A percentile compares a stretch with the other conserved stretches of the same genome.
phyloP scores from a whole-genome alignment of 1,140 invertebrate genomes.

The Pseudomyrmex dendroicus region DNA sequence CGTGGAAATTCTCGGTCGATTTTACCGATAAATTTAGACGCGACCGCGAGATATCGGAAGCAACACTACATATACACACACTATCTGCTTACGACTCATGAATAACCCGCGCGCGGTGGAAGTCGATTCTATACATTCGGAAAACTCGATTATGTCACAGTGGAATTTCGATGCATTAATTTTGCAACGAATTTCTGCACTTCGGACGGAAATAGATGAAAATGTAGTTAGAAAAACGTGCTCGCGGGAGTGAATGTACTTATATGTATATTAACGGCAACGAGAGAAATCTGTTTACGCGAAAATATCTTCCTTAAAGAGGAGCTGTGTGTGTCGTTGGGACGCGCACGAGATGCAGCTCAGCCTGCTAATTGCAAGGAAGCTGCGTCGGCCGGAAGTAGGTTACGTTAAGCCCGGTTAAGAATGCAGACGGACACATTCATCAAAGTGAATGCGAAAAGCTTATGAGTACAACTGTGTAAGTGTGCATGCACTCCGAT shows the following conservation, averaged over 20 bases:
- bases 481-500: constrained; percentile 10
- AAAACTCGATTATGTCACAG: background rate
- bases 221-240: background rate
- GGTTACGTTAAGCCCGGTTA: constrained; percentile 61
- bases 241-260: background rate
- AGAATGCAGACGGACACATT: constrained; percentile 48
- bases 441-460: constrained; percentile 25
- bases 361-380: constrained; percentile 46
- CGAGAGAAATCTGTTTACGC: background rate
- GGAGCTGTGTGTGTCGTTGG: background rate
- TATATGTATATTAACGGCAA: background rate
- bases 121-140: background rate
- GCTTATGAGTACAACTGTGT: constrained; percentile 5
- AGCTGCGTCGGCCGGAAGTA: constrained; percentile 33
- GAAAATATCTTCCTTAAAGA: constrained; percentile 22
- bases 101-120: background rate
- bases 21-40: too few relatives aligned
- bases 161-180: background rate
- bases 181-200: background rate
- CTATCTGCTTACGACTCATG: too few relatives aligned
- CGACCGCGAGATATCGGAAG: too few relatives aligned
- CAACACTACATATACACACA: background rate
- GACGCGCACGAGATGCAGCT: constrained; percentile 2
- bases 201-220: too few relatives aligned
- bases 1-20: too few relatives aligned